Conservation (phyloP, 2,113 vertebrate genomes). For the Lophotis ruficrista region DNA sequence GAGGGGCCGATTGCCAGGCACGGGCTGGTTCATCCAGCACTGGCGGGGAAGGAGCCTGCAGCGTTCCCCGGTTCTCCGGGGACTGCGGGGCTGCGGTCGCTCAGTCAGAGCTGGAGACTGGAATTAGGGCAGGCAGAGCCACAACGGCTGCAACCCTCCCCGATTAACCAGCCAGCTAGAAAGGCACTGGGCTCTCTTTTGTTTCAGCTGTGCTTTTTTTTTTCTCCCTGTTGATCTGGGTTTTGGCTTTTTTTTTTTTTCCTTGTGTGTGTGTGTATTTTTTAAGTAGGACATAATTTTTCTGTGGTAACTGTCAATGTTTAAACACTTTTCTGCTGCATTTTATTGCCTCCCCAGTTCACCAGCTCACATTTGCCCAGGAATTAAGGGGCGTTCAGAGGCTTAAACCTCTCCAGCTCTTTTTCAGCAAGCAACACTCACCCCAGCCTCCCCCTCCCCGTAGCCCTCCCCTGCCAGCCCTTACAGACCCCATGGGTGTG, state of each 20-base stretch:
- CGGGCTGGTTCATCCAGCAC: not conserved
- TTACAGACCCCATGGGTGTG: not conserved
- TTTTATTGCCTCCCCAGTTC: not conserved
- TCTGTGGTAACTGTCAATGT: not conserved
- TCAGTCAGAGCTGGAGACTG: not conserved
- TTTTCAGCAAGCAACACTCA: not conserved
- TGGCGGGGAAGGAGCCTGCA: not conserved
- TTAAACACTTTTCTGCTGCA: not conserved
- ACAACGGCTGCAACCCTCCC: not conserved
- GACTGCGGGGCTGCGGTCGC: slow-evolving; percentile 39
- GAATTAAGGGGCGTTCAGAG: not conserved
- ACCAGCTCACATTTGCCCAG: not conserved
- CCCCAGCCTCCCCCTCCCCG: not conserved
- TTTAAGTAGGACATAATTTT: not conserved
- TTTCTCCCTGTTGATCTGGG: not conserved
- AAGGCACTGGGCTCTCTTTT: not conserved
- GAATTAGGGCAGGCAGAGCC: slow-evolving; percentile 49
- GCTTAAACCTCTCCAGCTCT: not conserved
- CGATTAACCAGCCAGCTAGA: slow-evolving; percentile 18
- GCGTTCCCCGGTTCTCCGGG: not conserved
- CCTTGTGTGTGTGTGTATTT: not conserved
- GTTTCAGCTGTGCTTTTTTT: not conserved
- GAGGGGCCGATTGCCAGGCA: not conserved
- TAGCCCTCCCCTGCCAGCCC: not conserved
- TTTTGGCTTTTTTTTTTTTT: not conserved